phyloP scores from a whole-genome alignment of 2,113 vertebrate genomes.

The Rhynchomys soricoides region DNA sequence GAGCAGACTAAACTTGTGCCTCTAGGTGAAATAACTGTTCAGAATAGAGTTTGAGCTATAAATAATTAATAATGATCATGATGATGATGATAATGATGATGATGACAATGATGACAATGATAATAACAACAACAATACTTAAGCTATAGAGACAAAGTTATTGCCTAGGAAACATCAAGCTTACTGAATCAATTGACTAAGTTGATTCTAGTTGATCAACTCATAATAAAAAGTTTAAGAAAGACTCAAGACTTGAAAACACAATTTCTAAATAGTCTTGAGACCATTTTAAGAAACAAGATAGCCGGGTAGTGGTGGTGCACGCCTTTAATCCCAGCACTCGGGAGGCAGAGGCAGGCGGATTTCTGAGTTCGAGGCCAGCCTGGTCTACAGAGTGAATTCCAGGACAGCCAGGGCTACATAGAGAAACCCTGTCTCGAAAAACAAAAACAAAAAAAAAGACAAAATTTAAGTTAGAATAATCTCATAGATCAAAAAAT shows the following conservation, averaged over 20 bases:
- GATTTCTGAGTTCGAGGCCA: no score
- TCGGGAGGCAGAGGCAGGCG: no score
- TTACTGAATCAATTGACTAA: not conserved
- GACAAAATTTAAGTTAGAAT: not conserved
- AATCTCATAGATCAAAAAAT: not conserved
- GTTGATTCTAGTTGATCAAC: not conserved
- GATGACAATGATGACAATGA: no score
- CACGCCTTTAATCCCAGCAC: no score
- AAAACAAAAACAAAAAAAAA: no score
- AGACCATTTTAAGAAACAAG: conserved; percentile 4
- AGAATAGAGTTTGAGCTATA: not conserved
- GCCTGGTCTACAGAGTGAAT: no score
- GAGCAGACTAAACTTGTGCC: not conserved
- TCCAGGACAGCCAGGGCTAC: no score
- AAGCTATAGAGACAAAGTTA: not conserved
- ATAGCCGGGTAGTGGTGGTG: no score
- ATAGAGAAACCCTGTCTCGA: no score
- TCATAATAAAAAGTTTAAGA: not conserved
- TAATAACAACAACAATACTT: not conserved
- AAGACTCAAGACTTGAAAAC: not conserved
- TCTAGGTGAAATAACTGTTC: not conserved
- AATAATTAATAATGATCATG: not conserved
- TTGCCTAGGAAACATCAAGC: not conserved
- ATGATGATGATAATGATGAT: no score
- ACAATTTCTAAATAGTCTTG: not conserved